Evolutionary conservation across 2,888 invertebrate species (phyloP), one percentile per base, ranked within the genome.

Genomic region (Craniophora ligustri): DNA sequence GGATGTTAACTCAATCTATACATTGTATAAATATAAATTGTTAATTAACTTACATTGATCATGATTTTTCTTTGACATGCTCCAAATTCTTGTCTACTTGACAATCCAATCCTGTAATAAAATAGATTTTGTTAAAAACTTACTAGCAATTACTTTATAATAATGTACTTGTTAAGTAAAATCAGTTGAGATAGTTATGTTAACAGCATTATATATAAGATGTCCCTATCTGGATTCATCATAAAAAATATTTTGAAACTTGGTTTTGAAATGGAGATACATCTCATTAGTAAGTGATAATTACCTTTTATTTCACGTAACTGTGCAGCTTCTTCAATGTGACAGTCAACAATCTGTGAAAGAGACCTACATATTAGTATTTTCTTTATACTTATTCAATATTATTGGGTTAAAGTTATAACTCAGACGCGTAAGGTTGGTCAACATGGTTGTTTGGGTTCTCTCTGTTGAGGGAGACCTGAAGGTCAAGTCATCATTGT

Each of bases 401-500:
- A 7, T n/a, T 19, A 10, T 21, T 5, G 5, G 6, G 3, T 16
- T 16, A 15, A 11, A 1, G 13, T 13, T 8, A 8, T 10, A 11
- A 73, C 80, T 87, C 87, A 87, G 87, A 87, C 86, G 73, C 50
- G 73, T 75, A 34, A 58, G 53, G 67, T 66, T 82, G 76, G 83
- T 88, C 88, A 88, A 88, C 88, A 87, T 85, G 86, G 78, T 88
- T 61, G 10, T 64, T 45, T 87, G 87, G 90, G 90, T 91, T 91
- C 90, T n/a, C 90, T 91, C 91, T 91, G 90, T 69, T 79, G 90
- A 91, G 90, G 90, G 90, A 91, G 91, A 91, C 91, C 91, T 91
- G 91, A 91, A 81, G 88, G 89, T 89, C 88, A 19, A 57, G 73
- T 90, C 90, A 89, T 90, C 90, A 90, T 87, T 66, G 75, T 36